phyloP scores from a whole-genome alignment of 2,888 invertebrate species.

The Sesia bembeciformis region DNA sequence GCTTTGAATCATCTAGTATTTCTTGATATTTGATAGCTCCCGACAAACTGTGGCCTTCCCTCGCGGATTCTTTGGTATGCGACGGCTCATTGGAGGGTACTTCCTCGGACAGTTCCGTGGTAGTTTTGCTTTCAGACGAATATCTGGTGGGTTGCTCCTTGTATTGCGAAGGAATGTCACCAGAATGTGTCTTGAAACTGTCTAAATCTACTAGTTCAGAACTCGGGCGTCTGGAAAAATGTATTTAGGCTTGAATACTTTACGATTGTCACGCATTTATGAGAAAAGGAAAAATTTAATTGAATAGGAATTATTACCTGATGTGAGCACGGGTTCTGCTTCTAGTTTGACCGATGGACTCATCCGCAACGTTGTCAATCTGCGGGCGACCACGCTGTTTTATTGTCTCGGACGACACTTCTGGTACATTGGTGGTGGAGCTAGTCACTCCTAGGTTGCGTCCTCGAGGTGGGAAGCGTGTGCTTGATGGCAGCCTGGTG shows the following conservation, averaged over 20 bases:
- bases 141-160: slow-evolving; percentile 61
- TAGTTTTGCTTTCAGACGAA: slow-evolving; percentile 61
- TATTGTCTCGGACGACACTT: slow-evolving; percentile 57
- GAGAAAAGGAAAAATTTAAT: background rate
- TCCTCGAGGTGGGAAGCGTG: slow-evolving; percentile 87
- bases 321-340: slow-evolving; percentile 76
- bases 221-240: slow-evolving; percentile 78
- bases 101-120: slow-evolving; percentile 74
- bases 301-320: slow-evolving; percentile 32
- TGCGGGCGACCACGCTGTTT: slow-evolving; percentile 54
- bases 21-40: slow-evolving; percentile 54
- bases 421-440: slow-evolving; percentile 66
- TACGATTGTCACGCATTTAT: background rate
- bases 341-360: slow-evolving; percentile 63
- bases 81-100: slow-evolving; percentile 33
- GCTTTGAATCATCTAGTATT: slow-evolving; percentile 54
- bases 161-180: slow-evolving; percentile 70
- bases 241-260: background rate
- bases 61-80: slow-evolving; percentile 41
- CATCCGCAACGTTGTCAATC: slow-evolving; percentile 60
- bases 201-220: slow-evolving; percentile 87
- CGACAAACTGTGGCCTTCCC: slow-evolving; percentile 56
- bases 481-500: slow-evolving; percentile 82
- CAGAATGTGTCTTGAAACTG: slow-evolving; percentile 84
- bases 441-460: slow-evolving; percentile 55